Percentiles rank a stretch among this genome's conserved stretches.
phyloP scores from a whole-genome alignment of 1,140 invertebrate genomes.

The Solenopsis fugax region DNA sequence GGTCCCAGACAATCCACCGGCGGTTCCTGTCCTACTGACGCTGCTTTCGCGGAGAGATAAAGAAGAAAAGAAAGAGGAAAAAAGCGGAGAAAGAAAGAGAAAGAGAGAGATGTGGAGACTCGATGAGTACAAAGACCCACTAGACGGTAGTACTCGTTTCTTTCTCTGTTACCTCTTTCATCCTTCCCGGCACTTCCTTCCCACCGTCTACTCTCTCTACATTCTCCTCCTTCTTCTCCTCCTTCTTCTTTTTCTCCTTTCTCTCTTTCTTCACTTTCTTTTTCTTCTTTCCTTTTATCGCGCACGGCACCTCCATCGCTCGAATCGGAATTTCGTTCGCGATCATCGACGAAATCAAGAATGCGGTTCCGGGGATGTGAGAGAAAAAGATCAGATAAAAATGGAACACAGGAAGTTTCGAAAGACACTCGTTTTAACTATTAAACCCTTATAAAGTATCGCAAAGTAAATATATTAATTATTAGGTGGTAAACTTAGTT shows the following conservation, averaged over 20 bases:
- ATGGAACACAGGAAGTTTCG: neutral
- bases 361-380: neutral
- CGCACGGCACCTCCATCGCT: conserved; percentile 34
- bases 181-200: conserved; percentile 76
- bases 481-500: too few species aligned
- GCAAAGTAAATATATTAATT: neutral
- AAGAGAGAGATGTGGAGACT: conserved; percentile 43
- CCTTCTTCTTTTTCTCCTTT: conserved; percentile 20
- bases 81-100: conserved; percentile 24
- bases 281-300: conserved; percentile 51
- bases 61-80: conserved; percentile 18
- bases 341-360: conserved; percentile 47
- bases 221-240: conserved; percentile 28
- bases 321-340: conserved; percentile 52
- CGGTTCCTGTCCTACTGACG: conserved; percentile 68
- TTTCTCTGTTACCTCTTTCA: conserved; percentile 78
- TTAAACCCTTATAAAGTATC: neutral
- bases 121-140: conserved; percentile 75
- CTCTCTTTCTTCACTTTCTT: conserved; percentile 2
- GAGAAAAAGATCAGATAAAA: neutral
- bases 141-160: conserved; percentile 77
- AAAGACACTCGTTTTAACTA: neutral
- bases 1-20: conserved; percentile 66
- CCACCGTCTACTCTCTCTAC: conserved; percentile 71
- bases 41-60: conserved; percentile 27